phyloP scores from a whole-genome alignment of 2,888 invertebrate genomes.

The Epinotia bilunana region DNA sequence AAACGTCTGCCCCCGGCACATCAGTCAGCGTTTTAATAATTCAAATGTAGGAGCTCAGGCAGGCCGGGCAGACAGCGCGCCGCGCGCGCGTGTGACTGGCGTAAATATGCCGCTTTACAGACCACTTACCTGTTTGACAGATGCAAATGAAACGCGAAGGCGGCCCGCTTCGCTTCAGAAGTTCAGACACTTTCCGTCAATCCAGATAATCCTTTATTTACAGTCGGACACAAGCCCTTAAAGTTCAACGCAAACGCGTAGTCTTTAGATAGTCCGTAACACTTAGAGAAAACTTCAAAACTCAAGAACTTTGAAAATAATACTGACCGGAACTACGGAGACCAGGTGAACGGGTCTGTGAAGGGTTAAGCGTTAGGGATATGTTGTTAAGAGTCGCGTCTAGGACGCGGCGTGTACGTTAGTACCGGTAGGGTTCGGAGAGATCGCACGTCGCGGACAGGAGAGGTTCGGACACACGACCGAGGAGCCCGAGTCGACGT shows the following conservation, averaged over 20 bases:
- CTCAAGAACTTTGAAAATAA: conserved; percentile 36
- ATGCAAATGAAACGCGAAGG: conserved; percentile 73
- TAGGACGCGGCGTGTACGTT: conserved; percentile 66
- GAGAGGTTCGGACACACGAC: conserved; percentile 81
- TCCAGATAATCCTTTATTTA: conserved; percentile 73
- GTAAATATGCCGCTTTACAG: conserved; percentile 69
- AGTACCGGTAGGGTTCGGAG: conserved; percentile 77
- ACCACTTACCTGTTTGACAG: conserved; percentile 74
- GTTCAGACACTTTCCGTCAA: conserved; percentile 69
- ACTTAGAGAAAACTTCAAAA: conserved; percentile 50
- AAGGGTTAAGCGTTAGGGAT: conserved; percentile 56
- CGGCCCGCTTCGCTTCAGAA: conserved; percentile 57
- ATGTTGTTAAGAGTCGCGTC: conserved; percentile 63
- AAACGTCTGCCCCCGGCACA: conserved; percentile 39
- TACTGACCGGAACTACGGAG: conserved; percentile 42
- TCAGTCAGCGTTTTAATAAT: conserved; percentile 46
- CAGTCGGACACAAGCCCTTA: conserved; percentile 55
- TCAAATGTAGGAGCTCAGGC: conserved; percentile 43
- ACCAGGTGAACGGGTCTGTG: conserved; percentile 45
- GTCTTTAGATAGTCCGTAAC: conserved; percentile 55
- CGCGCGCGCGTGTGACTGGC: conserved; percentile 48
- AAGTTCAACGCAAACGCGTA: conserved; percentile 60
- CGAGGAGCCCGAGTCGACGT: conserved; percentile 79
- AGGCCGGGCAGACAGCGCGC: conserved; percentile 34
- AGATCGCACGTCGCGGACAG: conserved; percentile 79